These are phyloP conservation scores for Trachelus iudaicus DNA, from an alignment of 2,888 invertebrate species.

Conservation along the genomic window DNA sequence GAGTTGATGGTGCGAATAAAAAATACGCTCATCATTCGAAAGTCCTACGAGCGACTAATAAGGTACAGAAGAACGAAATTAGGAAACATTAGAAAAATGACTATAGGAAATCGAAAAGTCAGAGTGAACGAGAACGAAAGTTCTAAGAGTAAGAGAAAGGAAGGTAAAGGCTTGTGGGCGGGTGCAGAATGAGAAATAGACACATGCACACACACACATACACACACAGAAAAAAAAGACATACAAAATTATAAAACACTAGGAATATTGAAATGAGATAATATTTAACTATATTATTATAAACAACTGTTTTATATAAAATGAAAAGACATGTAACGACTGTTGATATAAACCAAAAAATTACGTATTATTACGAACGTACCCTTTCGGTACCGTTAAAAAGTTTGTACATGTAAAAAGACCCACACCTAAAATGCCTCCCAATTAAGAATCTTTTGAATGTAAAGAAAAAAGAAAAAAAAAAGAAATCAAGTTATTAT, in stretches of 20 bases:
- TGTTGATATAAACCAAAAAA: constrained; percentile 4
- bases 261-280: constrained; percentile 1
- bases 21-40: neutral
- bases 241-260: neutral
- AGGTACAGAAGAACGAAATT: neutral
- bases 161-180: neutral
- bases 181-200: neutral
- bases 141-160: neutral
- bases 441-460: constrained; percentile 12
- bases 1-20: neutral
- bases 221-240: neutral
- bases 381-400: constrained; percentile 31
- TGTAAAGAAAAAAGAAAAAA: neutral
- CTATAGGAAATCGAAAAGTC: neutral
- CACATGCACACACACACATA: neutral
- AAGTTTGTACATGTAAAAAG: constrained; percentile 48
- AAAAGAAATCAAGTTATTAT: neutral
- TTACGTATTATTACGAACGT: neutral
- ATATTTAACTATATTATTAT: constrained; percentile 5
- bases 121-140: neutral
- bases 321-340: constrained; percentile 5
- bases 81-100: neutral
- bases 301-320: constrained; percentile 6
- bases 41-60: neutral
- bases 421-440: constrained; percentile 49